A percentile compares a stretch with the other conserved stretches of the same genome.
Conservation (phyloP, 1,140 invertebrate species). For the Ceratosolen fusciceps region DNA sequence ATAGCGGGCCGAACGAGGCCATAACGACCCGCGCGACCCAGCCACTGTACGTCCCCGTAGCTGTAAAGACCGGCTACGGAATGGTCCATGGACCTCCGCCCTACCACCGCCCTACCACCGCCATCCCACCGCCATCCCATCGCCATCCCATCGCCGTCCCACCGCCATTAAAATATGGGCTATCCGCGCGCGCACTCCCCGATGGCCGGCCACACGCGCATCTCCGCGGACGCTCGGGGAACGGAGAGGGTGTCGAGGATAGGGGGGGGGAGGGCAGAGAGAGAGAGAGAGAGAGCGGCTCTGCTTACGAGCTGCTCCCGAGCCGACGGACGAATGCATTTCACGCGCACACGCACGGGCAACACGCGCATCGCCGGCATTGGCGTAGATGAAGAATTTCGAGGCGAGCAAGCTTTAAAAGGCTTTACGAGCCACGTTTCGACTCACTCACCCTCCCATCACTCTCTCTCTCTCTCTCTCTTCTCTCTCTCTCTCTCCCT, state of each 20-base stretch:
- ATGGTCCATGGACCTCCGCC: slow-evolving; percentile 22
- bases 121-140: too few species aligned
- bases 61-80: slow-evolving; percentile 26
- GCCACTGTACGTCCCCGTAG: slow-evolving; percentile 23
- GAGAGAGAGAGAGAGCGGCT: too few species aligned
- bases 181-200: slow-evolving; percentile 1
- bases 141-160: too few species aligned
- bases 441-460: neutral
- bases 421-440: neutral
- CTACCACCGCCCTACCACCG: too few species aligned
- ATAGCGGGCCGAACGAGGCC: slow-evolving; percentile 20
- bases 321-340: too few species aligned
- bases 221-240: neutral
- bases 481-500: neutral
- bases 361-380: neutral
- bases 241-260: too few species aligned
- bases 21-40: slow-evolving; percentile 29
- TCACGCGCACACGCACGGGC: neutral
- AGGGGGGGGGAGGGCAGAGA: neutral
- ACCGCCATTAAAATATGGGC: slow-evolving; percentile 45
- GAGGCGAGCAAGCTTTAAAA: slow-evolving; percentile 18
- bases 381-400: slow-evolving; percentile 13
- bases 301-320: neutral
- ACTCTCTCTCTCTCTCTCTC: neutral
- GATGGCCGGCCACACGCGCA: neutral